These are phyloP conservation scores for Amphipoea oculea DNA, from an alignment of 2,888 invertebrate species.

Conservation along the genomic window DNA sequence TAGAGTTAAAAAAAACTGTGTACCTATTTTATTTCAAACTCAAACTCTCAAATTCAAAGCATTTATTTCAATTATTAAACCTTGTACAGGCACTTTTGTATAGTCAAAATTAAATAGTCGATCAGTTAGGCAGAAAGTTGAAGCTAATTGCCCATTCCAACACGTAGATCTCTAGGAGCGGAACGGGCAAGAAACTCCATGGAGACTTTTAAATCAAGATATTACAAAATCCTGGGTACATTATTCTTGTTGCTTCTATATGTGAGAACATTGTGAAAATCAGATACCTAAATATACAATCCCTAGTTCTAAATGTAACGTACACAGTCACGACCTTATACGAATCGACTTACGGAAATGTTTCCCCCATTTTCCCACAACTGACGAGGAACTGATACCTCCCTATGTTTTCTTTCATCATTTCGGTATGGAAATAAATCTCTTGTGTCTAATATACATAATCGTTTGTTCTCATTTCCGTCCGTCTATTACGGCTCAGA, in stretches of 20 bases:
- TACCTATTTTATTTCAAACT: neutral
- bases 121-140: too few species aligned
- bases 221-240: too few species aligned
- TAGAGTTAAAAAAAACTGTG: neutral
- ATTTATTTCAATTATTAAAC: too few species aligned
- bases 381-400: constrained; percentile 28
- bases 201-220: too few species aligned
- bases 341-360: constrained; percentile 5
- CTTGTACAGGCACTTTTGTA: too few species aligned
- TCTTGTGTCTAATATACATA: constrained; percentile 57
- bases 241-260: too few species aligned
- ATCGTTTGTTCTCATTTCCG: constrained; percentile 65
- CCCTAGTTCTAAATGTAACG: neutral
- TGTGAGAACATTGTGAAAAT: neutral
- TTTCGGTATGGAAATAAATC: constrained; percentile 51
- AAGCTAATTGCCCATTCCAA: too few species aligned
- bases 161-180: too few species aligned
- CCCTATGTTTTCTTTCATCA: constrained; percentile 46
- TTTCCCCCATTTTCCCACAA: neutral
- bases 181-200: too few species aligned
- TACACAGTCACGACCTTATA: neutral
- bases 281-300: neutral
- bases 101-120: too few species aligned
- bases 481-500: constrained; percentile 47
- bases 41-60: too few species aligned